Evolutionary conservation across 1,140 invertebrate species (phyloP), one percentile per base, ranked within the genome.

Genomic region (Cydia pomonella): DNA sequence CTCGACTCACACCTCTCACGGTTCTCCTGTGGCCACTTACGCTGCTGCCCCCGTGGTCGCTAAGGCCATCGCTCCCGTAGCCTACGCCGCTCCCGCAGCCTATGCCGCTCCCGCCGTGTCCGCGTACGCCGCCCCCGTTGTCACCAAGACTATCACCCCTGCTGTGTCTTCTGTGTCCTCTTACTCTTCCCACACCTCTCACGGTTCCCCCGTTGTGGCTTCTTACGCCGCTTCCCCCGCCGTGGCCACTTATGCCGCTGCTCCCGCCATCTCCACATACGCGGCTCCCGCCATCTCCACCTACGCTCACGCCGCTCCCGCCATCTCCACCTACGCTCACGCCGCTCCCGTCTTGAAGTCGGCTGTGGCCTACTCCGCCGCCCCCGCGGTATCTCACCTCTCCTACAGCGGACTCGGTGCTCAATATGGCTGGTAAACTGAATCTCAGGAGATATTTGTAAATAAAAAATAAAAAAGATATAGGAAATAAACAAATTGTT

Each of bases 1-100:
- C 80, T 82, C 84, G 7, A 82, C 84, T 12, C 81, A 83, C 50
- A 84, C 83, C 74, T 73, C 84, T 1, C 84, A 83, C 76, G 80
- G 72, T 3, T 50, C 79, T 53, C 78, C 84, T 50, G 73, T 72
- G 12, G 77, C 21, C 41, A 27, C 72, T 12, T 62, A 62, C 25
- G 75, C 75, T 10, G 59, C 64, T 12, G 23, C 72, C n/a, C 47
- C 72, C 7, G 66, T 74, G 62, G 50, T 25, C 9, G 63, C 63
- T 44, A 44, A 75, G 29, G 71, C 71, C 44, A 6, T 18, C 29
- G 64, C 64, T 38, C n/a, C 29, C 29, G 27, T 62, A 27, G 13
- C 84, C 13, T 81, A 83, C 78, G 75, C 79, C n/a, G 74, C 84
- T 12, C 77, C 75, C 25, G 69, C 75, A 16, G 21, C 73, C 25